phyloP scores from a whole-genome alignment of 2,888 invertebrate genomes.

The Muschampia plurimacula region DNA sequence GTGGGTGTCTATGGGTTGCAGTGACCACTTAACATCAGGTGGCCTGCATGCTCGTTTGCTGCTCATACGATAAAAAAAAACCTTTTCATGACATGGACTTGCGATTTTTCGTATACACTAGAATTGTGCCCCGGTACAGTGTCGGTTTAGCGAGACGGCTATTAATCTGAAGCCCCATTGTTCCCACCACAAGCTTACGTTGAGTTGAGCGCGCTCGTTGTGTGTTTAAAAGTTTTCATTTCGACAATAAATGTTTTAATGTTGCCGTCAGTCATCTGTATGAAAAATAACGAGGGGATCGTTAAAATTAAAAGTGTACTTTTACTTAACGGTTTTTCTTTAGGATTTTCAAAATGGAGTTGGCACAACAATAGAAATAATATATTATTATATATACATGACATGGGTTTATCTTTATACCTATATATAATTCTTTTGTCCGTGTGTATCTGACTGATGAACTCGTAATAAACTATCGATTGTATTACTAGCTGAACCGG shows the following conservation, averaged over 20 bases:
- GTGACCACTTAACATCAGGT: no score
- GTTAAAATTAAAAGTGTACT: neutral
- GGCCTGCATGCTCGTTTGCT: no score
- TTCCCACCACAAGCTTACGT: constrained; percentile 38
- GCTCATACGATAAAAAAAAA: no score
- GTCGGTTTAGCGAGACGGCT: constrained; percentile 46
- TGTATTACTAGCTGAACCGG: no score
- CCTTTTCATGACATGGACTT: neutral
- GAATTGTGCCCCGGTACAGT: constrained; percentile 34
- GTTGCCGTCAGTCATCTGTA: neutral
- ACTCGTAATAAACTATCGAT: no score
- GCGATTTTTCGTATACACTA: neutral
- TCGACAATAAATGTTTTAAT: constrained; percentile 9
- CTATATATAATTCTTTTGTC: no score
- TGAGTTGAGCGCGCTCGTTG: constrained; percentile 1
- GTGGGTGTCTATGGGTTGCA: no score
- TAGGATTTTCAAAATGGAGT: neutral
- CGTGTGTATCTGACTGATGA: no score
- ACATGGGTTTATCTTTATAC: no score
- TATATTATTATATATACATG: no score
- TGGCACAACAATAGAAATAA: no score
- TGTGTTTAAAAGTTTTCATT: constrained; percentile 26
- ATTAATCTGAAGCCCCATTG: constrained; percentile 54
- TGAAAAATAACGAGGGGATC: neutral
- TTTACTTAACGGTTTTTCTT: neutral